These are phyloP conservation scores for Eumerus sabulonum DNA, from an alignment of 2,888 invertebrate species.

Conservation along the genomic window DNA sequence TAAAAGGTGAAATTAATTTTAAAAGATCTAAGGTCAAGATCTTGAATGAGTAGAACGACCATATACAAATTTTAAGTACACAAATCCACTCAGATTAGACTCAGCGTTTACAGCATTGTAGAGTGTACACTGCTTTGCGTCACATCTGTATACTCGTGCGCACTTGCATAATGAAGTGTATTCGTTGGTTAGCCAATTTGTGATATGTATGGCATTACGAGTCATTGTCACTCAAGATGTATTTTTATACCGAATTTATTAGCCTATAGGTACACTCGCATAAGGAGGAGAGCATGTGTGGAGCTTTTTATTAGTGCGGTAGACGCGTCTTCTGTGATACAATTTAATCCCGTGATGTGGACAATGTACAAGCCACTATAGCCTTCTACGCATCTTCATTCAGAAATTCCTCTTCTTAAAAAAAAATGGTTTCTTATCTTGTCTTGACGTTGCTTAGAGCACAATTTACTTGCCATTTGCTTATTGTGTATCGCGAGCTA, in stretches of 20 bases:
- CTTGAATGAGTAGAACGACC: neutral
- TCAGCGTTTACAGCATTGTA: too few species aligned
- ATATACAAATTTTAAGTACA: too few species aligned
- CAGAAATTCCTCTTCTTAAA: conserved; percentile 2
- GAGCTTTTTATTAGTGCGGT: conserved; percentile 3
- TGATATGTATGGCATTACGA: conserved; percentile 1
- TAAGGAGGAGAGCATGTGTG: too few species aligned
- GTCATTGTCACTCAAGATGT: conserved; percentile 2
- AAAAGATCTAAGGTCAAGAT: conserved; percentile 31
- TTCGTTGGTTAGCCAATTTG: conserved; percentile 8
- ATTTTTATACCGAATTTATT: conserved; percentile 10
- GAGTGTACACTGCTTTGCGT: too few species aligned
- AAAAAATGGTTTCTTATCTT: too few species aligned
- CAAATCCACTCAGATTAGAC: conserved; percentile 18
- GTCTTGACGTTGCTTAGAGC: too few species aligned
- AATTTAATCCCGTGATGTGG: conserved; percentile 20
- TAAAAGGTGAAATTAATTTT: neutral
- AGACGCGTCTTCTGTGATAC: conserved; percentile 12
- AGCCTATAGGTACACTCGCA: conserved; percentile 1
- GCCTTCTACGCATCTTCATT: conserved; percentile 52
- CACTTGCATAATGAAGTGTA: conserved; percentile 17
- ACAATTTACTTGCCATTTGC: too few species aligned
- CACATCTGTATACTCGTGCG: neutral
- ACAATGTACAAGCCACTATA: conserved; percentile 4
- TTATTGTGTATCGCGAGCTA: too few species aligned